Evolutionary conservation across 2,888 invertebrate genomes (phyloP).

Genomic region (Thysanoteuthis rhombus): DNA sequence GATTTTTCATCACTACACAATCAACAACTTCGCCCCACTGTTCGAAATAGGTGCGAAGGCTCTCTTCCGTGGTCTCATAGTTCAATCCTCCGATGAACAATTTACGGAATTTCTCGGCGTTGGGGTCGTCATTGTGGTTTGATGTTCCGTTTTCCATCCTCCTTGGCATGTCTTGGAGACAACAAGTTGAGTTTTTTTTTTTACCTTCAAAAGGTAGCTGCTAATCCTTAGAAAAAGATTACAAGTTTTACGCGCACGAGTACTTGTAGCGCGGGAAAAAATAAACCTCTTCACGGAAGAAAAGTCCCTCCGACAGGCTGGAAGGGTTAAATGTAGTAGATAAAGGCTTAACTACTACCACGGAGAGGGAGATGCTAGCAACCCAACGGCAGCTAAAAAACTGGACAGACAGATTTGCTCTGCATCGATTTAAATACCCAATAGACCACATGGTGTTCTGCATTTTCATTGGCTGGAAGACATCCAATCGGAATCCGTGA

Average conservation of each 20-base stretch:
- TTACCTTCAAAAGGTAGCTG: too few species aligned
- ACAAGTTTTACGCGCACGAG: too few species aligned
- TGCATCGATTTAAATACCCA: not conserved
- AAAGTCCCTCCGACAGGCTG: not conserved
- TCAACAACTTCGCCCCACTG: conserved; percentile 87
- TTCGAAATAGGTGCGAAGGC: conserved; percentile 90
- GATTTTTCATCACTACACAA: conserved; percentile 63
- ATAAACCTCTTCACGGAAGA: too few species aligned
- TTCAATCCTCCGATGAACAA: conserved; percentile 96
- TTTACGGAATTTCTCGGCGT: conserved; percentile 77
- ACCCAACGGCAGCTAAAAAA: not conserved
- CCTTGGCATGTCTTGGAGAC: not conserved
- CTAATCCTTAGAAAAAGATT: too few species aligned
- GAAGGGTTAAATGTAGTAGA: not conserved
- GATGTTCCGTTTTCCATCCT: not conserved
- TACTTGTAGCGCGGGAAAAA: too few species aligned
- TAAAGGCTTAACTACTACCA: not conserved
- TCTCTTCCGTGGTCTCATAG: conserved; percentile 92
- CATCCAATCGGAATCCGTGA: not conserved
- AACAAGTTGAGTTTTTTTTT: not conserved
- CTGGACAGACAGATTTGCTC: not conserved
- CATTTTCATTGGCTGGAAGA: not conserved
- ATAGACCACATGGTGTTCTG: conserved; percentile 22
- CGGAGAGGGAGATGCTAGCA: not conserved
- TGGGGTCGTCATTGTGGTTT: conserved; percentile 18